Evolutionary conservation across 37 sponge, comb jelly and placozoan genomes (phyloP).

Genomic region (Amphimedon queenslandica): DNA sequence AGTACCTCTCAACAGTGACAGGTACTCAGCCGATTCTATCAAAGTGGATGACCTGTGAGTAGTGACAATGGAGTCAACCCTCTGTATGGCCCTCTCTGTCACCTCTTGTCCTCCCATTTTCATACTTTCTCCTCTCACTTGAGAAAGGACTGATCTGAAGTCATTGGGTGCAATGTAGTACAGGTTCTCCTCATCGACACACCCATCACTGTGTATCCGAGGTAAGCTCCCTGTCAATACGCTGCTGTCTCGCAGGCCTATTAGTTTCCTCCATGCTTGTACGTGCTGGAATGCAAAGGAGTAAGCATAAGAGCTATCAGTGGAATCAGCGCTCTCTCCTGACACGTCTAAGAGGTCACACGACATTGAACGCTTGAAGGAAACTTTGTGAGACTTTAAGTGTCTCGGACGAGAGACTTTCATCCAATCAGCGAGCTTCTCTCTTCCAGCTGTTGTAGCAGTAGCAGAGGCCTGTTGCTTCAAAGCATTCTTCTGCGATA

Average conservation of each 20-base stretch:
- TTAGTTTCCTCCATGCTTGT: slow-evolving; percentile 8
- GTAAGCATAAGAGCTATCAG: neutral
- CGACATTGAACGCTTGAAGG: neutral
- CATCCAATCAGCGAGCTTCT: neutral
- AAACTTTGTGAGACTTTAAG: neutral
- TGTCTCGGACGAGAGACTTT: neutral
- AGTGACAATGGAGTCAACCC: slow-evolving; percentile 14
- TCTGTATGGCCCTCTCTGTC: neutral
- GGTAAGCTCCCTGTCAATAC: slow-evolving; percentile 26
- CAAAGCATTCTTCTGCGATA: neutral
- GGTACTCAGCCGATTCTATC: neutral
- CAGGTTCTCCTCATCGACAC: neutral
- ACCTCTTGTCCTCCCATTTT: slow-evolving; percentile 3
- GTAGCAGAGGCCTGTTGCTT: no score
- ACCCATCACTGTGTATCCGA: neutral
- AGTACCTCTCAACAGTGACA: neutral
- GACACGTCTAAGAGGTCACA: neutral
- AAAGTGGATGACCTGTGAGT: neutral
- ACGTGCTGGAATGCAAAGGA: neutral
- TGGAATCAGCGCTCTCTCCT: neutral
- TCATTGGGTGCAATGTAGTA: slow-evolving; percentile 32
- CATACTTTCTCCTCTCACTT: neutral
- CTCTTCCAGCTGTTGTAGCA: neutral
- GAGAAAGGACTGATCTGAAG: neutral
- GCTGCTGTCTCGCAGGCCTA: slow-evolving; percentile 24